These are phyloP conservation scores for Formica aserva DNA, from an alignment of 2,888 invertebrate species.

Conservation along the genomic window DNA sequence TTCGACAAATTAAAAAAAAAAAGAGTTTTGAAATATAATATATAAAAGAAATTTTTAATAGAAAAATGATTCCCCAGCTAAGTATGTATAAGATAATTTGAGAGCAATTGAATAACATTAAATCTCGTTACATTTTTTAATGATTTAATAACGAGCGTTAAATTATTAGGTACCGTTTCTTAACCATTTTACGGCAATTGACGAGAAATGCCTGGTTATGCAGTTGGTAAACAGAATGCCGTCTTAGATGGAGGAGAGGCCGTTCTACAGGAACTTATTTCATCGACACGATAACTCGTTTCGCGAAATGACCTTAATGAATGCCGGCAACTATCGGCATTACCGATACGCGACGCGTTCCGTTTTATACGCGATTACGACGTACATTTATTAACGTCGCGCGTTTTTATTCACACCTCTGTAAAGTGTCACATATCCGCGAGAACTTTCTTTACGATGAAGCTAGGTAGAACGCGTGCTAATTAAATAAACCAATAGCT, in stretches of 20 bases:
- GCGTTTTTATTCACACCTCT: not conserved
- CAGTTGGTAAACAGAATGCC: not conserved
- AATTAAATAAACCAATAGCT: not conserved
- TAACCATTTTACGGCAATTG: not conserved
- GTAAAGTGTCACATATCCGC: not conserved
- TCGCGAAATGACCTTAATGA: conserved; percentile 11
- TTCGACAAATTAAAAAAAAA: not conserved
- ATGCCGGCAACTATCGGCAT: not conserved
- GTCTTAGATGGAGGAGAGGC: not conserved
- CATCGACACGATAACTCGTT: not conserved
- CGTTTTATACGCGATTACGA: not conserved
- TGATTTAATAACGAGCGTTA: not conserved
- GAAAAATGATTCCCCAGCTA: not conserved
- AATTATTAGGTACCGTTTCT: not conserved
- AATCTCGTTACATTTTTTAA: not conserved
- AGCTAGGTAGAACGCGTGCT: not conserved
- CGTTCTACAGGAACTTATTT: not conserved
- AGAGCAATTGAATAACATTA: not conserved
- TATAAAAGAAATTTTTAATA: not conserved
- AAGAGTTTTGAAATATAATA: not conserved
- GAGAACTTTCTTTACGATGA: not conserved
- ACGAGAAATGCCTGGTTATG: not conserved
- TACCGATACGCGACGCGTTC: not conserved
- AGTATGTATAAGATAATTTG: not conserved
- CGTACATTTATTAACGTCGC: not conserved